These are phyloP conservation scores for Camptogramma bilineatum DNA, from an alignment of 2,888 invertebrate species.

Conservation along the genomic window DNA sequence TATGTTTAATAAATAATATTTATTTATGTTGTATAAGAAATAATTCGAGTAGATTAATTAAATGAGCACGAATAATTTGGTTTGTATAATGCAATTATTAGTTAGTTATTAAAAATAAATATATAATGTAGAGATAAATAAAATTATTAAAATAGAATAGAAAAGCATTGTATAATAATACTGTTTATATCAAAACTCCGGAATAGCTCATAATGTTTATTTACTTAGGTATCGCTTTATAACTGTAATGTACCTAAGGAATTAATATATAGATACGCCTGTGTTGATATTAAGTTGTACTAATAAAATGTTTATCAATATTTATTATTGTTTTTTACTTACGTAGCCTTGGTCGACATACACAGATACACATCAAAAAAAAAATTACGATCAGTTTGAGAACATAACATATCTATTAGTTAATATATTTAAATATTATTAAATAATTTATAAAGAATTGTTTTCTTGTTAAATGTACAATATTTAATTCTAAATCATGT, in stretches of 20 bases:
- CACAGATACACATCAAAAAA: too few species aligned
- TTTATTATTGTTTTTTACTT: conserved; percentile 8
- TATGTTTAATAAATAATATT: background rate
- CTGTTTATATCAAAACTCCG: conserved; percentile 71
- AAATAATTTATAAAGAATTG: too few species aligned
- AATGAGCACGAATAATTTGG: background rate
- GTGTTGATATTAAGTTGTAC: conserved; percentile 59
- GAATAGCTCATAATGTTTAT: conserved; percentile 39
- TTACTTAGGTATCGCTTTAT: conserved; percentile 28
- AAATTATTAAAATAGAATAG: conserved; percentile 22
- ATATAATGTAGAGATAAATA: conserved; percentile 5
- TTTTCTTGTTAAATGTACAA: too few species aligned
- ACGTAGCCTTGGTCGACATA: background rate
- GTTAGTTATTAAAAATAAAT: conserved; percentile 6
- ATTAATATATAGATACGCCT: conserved; percentile 65
- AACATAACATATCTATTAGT: too few species aligned
- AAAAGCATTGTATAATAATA: conserved; percentile 43
- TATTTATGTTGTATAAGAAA: background rate
- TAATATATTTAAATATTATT: too few species aligned
- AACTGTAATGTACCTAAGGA: conserved; percentile 73
- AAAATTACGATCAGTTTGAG: background rate
- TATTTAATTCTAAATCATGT: too few species aligned
- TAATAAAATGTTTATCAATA: conserved; percentile 66
- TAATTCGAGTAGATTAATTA: background rate
- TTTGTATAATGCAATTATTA: conserved; percentile 2